Conservation (phyloP, 2,888 invertebrate genomes). For the Gnatocerus cornutus region DNA sequence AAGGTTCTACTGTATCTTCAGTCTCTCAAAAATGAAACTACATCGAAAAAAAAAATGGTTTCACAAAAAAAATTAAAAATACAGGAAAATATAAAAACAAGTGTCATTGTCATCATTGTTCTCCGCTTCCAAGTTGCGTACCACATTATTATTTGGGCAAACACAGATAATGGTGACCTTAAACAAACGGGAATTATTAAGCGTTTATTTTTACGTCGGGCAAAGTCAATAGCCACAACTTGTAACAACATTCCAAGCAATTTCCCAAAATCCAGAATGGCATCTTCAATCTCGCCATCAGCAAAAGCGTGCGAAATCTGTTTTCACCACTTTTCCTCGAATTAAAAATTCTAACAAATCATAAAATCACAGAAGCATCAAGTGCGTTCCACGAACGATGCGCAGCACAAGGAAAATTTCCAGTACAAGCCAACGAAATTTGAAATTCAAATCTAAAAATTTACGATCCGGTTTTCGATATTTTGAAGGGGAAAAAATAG, state of each 20-base stretch:
- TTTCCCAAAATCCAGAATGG: background rate
- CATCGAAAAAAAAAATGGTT: no score
- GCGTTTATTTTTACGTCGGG: background rate
- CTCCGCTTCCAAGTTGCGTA: background rate
- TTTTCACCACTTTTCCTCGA: conserved; percentile 1
- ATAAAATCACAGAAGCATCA: background rate
- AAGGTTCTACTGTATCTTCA: no score
- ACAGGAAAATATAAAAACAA: no score
- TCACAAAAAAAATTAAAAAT: no score
- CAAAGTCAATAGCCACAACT: background rate
- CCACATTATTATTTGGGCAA: background rate
- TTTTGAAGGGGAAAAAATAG: no score
- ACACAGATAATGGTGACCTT: conserved; percentile 3
- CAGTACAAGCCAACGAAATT: background rate
- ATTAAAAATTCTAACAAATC: conserved; percentile 7
- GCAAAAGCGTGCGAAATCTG: background rate
- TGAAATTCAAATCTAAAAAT: conserved; percentile 14
- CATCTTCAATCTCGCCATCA: background rate
- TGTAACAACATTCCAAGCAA: background rate
- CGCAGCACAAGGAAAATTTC: background rate
- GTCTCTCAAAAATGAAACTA: no score
- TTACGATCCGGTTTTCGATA: conserved; percentile 8
- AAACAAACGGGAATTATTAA: conserved; percentile 13
- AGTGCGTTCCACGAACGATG: conserved; percentile 2
- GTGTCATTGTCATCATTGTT: background rate